These are phyloP conservation scores for Gymnoscopelus braueri DNA, from an alignment of 2,797 vertebrate species.

Conservation along the genomic window DNA sequence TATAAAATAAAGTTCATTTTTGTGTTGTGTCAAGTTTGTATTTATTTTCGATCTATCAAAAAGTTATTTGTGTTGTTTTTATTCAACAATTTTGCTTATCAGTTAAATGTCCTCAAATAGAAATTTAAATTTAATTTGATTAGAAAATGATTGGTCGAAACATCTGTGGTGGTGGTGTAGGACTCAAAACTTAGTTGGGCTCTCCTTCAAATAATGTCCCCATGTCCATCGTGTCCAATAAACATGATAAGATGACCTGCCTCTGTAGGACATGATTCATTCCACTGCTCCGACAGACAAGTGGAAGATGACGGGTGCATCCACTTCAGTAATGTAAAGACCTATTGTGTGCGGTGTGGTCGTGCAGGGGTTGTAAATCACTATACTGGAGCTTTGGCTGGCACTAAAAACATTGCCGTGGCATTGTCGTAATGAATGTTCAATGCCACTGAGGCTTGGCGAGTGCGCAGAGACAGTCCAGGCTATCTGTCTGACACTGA, in stretches of 20 bases:
- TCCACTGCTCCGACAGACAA: neutral
- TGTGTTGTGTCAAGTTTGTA: too few relatives aligned
- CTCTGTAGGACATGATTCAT: constrained; percentile 1
- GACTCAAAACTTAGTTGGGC: too few relatives aligned
- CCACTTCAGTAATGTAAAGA: neutral
- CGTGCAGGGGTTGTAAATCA: constrained; percentile 11
- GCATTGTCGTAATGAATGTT: constrained; percentile 9
- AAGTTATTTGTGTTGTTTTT: too few relatives aligned
- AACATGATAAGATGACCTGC: neutral
- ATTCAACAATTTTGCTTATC: too few relatives aligned
- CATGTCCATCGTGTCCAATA: constrained; percentile 2
- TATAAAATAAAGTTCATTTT: too few relatives aligned
- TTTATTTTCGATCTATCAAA: too few relatives aligned
- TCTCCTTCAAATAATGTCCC: neutral
- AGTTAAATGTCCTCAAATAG: too few relatives aligned
- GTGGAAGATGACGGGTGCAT: neutral
- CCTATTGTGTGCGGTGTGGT: neutral
- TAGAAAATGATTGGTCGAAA: too few relatives aligned
- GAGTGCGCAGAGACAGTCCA: neutral
- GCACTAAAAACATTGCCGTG: neutral
- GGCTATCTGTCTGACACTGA: neutral
- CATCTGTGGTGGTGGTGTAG: too few relatives aligned
- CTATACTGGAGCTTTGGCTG: neutral
- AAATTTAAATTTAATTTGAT: too few relatives aligned
- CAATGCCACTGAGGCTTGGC: neutral